A percentile compares a stretch with the other conserved stretches of the same genome.
phyloP scores from a whole-genome alignment of 2,888 invertebrate species.

The Melanotus villosus region DNA sequence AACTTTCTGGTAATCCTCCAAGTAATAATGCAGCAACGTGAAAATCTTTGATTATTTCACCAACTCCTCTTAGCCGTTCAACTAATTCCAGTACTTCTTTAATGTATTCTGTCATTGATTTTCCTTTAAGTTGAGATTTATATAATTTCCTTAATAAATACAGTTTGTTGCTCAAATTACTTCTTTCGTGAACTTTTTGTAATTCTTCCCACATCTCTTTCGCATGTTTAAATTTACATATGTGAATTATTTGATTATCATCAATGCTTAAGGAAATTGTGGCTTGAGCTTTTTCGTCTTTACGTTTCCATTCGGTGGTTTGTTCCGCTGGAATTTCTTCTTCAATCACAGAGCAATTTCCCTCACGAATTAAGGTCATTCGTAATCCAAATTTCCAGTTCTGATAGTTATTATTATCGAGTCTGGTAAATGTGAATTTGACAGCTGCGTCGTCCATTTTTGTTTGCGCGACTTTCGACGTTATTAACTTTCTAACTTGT shows the following conservation, averaged over 20 bases:
- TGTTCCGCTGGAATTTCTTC: too few species aligned
- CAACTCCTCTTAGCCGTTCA: neutral
- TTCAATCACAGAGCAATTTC: slow-evolving; percentile 2
- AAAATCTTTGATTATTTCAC: slow-evolving; percentile 12
- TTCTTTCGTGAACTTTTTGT: slow-evolving; percentile 36
- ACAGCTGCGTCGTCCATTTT: too few species aligned
- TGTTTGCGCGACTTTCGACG: too few species aligned
- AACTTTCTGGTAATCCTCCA: neutral
- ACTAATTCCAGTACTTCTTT: slow-evolving; percentile 22
- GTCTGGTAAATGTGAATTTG: too few species aligned
- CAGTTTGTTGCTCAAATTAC: slow-evolving; percentile 36
- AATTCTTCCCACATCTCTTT: slow-evolving; percentile 32
- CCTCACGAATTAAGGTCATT: slow-evolving; percentile 25
- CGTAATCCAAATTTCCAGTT: slow-evolving; percentile 13
- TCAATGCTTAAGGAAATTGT: too few species aligned
- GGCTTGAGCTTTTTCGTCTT: too few species aligned
- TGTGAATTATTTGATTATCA: slow-evolving; percentile 37
- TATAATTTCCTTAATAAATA: slow-evolving; percentile 38
- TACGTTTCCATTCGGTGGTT: too few species aligned
- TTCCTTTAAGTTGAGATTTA: slow-evolving; percentile 26
- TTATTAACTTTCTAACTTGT: too few species aligned
- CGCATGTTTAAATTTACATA: slow-evolving; percentile 20
- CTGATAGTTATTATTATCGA: too few species aligned
- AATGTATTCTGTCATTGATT: slow-evolving; percentile 40
- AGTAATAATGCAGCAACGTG: too few species aligned